A percentile compares a stretch with the other conserved stretches of the same genome.
These are phyloP conservation scores for Chiridota heheva DNA, from an alignment of 35 echinoderm and acorn worm genomes.

Conservation along the genomic window DNA sequence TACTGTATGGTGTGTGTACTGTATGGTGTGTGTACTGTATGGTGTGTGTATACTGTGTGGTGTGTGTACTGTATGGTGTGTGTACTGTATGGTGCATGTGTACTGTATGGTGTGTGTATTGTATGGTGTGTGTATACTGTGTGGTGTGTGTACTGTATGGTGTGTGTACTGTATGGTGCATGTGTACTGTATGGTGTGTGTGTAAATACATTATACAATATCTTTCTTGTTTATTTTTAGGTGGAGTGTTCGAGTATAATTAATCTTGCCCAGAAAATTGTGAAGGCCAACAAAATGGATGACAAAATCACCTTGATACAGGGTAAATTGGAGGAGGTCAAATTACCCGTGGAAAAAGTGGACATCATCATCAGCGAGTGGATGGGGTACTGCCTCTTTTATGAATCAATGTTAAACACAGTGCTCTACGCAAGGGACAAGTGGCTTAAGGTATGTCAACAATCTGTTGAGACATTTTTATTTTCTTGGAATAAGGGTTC, in stretches of 20 bases:
- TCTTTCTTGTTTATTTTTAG: slow-evolving; percentile 54
- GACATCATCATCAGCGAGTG: slow-evolving; percentile 99
- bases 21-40: too few relatives aligned
- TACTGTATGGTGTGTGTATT: too few relatives aligned
- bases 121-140: too few relatives aligned
- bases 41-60: too few relatives aligned
- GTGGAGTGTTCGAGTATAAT: slow-evolving; percentile 99
- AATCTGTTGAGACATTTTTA: background rate
- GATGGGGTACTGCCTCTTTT: slow-evolving; percentile 99
- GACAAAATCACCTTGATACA: slow-evolving; percentile 72
- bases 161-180: too few relatives aligned
- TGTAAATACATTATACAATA: background rate
- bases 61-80: too few relatives aligned
- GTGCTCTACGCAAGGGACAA: slow-evolving; percentile 97
- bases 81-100: too few relatives aligned
- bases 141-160: too few relatives aligned
- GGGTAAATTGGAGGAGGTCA: slow-evolving; percentile 94
- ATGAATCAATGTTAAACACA: slow-evolving; percentile 98
- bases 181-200: too few relatives aligned
- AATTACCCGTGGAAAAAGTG: slow-evolving; percentile 82
- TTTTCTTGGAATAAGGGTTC: too few relatives aligned
- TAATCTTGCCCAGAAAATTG: slow-evolving; percentile 82
- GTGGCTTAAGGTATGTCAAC: slow-evolving; percentile 73
- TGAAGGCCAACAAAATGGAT: slow-evolving; percentile 89
- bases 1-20: too few relatives aligned